These are phyloP conservation scores for Steinernema carpocapsae DNA, from an alignment of 2,888 invertebrate species.

Conservation along the genomic window DNA sequence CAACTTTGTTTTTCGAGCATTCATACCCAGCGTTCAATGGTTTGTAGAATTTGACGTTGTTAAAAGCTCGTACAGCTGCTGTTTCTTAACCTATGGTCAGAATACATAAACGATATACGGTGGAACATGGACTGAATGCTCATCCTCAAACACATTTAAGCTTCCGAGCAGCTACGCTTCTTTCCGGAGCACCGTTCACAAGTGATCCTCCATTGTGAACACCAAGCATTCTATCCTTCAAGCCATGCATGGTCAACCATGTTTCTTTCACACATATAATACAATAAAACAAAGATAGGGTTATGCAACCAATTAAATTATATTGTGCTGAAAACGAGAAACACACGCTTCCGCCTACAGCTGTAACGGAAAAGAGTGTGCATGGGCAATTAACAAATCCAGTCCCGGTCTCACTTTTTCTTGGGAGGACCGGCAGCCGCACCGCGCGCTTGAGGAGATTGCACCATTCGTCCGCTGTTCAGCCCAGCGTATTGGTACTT, in stretches of 20 bases:
- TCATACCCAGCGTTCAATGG: neutral
- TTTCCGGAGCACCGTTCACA: too few species aligned
- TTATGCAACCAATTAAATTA: conserved; percentile 13
- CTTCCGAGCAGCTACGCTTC: too few species aligned
- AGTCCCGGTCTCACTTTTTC: conserved; percentile 39
- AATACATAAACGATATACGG: too few species aligned
- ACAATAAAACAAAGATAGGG: conserved; percentile 13
- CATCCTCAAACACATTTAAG: too few species aligned
- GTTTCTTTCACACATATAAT: conserved; percentile 3
- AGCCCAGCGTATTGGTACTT: conserved; percentile 73
- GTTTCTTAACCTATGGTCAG: too few species aligned
- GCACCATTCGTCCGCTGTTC: conserved; percentile 68
- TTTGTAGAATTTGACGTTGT: too few species aligned
- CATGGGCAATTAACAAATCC: neutral
- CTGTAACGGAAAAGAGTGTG: conserved; percentile 1
- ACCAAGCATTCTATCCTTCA: too few species aligned
- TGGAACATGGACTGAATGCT: too few species aligned
- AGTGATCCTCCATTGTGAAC: too few species aligned
- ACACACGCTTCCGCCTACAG: conserved; percentile 3
- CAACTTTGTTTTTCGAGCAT: neutral
- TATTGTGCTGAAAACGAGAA: neutral
- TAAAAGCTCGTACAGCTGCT: too few species aligned
- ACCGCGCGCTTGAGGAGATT: conserved; percentile 35
- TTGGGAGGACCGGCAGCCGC: conserved; percentile 40
- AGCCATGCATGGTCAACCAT: too few species aligned